phyloP scores from a whole-genome alignment of 1,140 invertebrate species.

The Macrobrachium rosenbergii region DNA sequence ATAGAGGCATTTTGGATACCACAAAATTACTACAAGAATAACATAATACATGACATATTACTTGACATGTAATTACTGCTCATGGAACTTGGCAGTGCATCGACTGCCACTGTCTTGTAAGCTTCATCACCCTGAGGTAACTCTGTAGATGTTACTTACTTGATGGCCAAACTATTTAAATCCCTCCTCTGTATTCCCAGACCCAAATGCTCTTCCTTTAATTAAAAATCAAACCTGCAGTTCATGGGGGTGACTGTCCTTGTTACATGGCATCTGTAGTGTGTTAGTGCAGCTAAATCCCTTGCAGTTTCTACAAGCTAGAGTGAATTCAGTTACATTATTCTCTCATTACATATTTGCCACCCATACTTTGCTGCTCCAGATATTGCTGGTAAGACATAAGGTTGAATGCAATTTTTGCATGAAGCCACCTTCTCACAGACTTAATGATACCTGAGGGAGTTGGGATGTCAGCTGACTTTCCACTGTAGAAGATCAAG shows the following conservation, averaged over 20 bases:
- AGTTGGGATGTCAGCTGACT: neutral
- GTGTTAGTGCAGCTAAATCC: neutral
- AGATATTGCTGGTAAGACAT: neutral
- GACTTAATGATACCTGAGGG: neutral
- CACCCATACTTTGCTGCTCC: neutral
- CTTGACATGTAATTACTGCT: too few relatives aligned
- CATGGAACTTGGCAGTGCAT: too few relatives aligned
- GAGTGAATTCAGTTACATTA: neutral
- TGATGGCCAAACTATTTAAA: too few relatives aligned
- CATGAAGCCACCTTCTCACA: neutral
- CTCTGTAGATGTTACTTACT: neutral
- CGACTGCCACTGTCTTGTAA: too few relatives aligned
- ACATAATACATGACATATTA: too few relatives aligned
- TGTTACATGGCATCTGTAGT: neutral
- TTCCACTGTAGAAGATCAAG: neutral
- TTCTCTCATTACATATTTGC: neutral
- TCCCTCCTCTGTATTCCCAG: too few relatives aligned
- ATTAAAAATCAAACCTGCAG: too few relatives aligned
- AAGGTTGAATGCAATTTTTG: neutral
- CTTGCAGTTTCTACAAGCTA: slow-evolving; percentile 1
- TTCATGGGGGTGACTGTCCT: too few relatives aligned
- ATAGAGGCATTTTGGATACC: too few relatives aligned
- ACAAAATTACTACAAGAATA: too few relatives aligned
- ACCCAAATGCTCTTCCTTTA: too few relatives aligned
- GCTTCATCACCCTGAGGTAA: too few relatives aligned